A percentile compares a stretch with the other conserved stretches of the same genome.
Evolutionary conservation across 1,140 invertebrate genomes (phyloP).

Genomic region (Meloidogyne exigua): DNA sequence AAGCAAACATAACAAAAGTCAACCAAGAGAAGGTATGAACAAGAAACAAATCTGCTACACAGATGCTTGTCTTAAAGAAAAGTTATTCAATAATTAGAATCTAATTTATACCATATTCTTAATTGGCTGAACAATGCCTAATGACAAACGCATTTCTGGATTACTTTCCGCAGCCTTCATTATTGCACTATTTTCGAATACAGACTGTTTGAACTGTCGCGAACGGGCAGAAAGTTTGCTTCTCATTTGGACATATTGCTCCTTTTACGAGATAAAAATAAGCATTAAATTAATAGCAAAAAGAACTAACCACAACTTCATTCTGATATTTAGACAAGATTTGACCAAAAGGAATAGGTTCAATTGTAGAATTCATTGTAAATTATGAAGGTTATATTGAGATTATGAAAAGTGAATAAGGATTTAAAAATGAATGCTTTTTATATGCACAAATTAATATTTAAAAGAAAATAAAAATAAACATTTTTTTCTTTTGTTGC

Average conservation of each 20-base stretch:
- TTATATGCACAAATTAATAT: too few species aligned
- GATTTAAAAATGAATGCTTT: too few species aligned
- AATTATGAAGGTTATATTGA: neutral
- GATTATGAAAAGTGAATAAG: neutral
- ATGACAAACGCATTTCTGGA: neutral
- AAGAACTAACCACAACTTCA: neutral
- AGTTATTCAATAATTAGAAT: neutral
- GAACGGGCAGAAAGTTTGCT: neutral
- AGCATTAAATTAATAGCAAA: neutral
- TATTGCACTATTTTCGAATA: neutral
- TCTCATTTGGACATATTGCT: neutral
- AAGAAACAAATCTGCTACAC: constrained; percentile 4
- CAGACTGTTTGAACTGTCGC: neutral
- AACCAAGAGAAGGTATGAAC: neutral
- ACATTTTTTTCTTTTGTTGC: too few species aligned
- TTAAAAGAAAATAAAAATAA: too few species aligned
- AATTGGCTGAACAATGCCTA: neutral
- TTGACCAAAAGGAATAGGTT: neutral
- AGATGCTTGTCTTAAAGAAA: neutral
- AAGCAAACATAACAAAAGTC: neutral
- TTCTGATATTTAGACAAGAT: neutral
- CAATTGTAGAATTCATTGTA: neutral
- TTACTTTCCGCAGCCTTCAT: neutral
- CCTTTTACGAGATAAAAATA: neutral
- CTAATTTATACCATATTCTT: neutral